These are phyloP conservation scores for Castor canadensis DNA, from an alignment of 2,113 vertebrate species.

Conservation along the genomic window DNA sequence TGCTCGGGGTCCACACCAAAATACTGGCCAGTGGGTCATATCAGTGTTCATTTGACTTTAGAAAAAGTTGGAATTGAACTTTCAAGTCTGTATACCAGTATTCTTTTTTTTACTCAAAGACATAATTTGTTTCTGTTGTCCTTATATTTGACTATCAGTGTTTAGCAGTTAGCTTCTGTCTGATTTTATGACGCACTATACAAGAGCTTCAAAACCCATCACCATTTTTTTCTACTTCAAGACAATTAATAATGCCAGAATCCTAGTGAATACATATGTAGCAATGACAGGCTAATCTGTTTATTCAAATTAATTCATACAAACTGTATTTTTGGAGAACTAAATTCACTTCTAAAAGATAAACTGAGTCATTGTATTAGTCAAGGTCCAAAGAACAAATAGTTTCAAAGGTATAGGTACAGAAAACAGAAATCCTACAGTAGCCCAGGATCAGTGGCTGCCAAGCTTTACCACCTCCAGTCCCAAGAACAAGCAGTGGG, in stretches of 20 bases:
- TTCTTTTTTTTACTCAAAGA: background rate
- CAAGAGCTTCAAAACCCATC: background rate
- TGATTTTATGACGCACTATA: background rate
- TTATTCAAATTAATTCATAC: background rate
- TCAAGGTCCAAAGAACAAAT: background rate
- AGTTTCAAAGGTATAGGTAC: background rate
- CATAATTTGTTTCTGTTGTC: background rate
- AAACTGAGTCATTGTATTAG: background rate
- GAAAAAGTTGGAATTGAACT: background rate
- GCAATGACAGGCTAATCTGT: too few species aligned
- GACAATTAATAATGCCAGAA: background rate
- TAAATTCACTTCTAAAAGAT: background rate
- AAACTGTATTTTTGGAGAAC: background rate
- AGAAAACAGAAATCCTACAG: rapidly evolving
- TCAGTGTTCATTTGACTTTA: background rate
- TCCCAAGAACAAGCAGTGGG: background rate
- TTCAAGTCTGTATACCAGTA: background rate
- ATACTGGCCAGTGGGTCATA: too few species aligned
- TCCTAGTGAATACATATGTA: background rate
- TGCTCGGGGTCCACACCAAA: background rate
- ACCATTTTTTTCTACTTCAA: background rate
- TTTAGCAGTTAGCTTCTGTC: background rate
- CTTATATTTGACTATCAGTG: background rate
- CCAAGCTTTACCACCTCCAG: background rate
- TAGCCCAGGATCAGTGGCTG: too few species aligned